These are phyloP conservation scores for Hippasteria phrygiana DNA, from an alignment of 53 echinoderm and acorn worm genomes.

Conservation along the genomic window DNA sequence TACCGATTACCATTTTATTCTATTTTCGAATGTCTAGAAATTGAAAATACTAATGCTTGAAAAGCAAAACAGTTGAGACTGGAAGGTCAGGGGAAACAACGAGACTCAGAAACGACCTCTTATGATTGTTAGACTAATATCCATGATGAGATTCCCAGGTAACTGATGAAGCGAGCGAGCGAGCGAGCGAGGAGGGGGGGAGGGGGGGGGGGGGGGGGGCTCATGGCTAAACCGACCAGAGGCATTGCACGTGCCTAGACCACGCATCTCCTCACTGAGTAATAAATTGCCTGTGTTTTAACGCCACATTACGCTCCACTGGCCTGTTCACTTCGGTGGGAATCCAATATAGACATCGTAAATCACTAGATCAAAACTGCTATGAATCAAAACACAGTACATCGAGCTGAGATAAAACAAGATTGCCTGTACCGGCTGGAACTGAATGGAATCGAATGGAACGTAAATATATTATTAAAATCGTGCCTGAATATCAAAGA, in stretches of 20 bases:
- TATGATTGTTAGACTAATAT: neutral
- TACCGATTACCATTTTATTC: too few relatives aligned
- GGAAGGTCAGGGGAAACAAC: too few relatives aligned
- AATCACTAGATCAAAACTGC: neutral
- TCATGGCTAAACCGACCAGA: neutral
- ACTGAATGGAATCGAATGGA: neutral
- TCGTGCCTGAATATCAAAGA: too few relatives aligned
- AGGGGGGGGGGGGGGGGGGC: too few relatives aligned
- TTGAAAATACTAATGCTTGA: too few relatives aligned
- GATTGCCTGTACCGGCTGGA: neutral
- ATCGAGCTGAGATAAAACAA: neutral
- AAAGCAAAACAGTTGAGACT: too few relatives aligned
- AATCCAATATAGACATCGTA: neutral
- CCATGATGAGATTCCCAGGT: slow-evolving; percentile 9
- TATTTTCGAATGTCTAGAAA: too few relatives aligned
- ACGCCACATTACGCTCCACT: slow-evolving; percentile 20
- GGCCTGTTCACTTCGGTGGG: neutral
- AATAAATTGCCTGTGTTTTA: slow-evolving; percentile 24
- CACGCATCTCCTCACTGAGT: neutral
- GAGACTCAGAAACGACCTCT: too few relatives aligned
- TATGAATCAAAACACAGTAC: neutral
- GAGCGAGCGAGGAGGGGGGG: too few relatives aligned
- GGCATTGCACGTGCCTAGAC: neutral
- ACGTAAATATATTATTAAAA: neutral
- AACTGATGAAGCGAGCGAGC: slow-evolving; percentile 22